phyloP scores from a whole-genome alignment of 2,113 vertebrate genomes.

The Muscicapa adusta region DNA sequence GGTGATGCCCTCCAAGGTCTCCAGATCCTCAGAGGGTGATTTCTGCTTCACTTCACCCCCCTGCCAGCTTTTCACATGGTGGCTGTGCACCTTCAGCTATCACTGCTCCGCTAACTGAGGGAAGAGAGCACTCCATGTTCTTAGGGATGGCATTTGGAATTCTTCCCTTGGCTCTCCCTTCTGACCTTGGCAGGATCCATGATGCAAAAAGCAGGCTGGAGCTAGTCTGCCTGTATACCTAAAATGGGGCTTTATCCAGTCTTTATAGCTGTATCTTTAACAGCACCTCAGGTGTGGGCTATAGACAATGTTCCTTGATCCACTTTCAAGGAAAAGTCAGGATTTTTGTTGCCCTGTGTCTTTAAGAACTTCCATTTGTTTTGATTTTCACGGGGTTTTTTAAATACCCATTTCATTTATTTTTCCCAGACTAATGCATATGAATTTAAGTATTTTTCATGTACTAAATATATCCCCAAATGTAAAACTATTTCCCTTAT shows the following conservation, averaged over 20 bases:
- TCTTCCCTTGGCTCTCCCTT: neutral
- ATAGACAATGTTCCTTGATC: neutral
- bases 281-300: neutral
- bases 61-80: neutral
- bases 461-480: neutral
- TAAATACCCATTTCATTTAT: accelerated
- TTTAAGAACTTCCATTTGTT: neutral
- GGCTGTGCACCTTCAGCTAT: neutral
- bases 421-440: neutral
- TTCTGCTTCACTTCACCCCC: neutral
- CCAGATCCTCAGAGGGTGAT: neutral
- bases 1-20: neutral
- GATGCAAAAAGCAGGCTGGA: neutral
- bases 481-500: neutral
- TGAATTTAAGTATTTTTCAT: neutral
- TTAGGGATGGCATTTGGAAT: neutral
- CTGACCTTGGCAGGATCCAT: neutral
- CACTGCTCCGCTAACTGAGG: neutral
- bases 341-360: neutral
- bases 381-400: neutral
- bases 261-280: neutral
- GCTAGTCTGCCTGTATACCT: neutral
- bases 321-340: neutral
- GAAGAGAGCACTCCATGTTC: accelerated
- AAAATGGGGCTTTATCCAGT: neutral